Conservation (phyloP, 2,113 vertebrate species). For the Boleophthalmus pectinirostris region DNA sequence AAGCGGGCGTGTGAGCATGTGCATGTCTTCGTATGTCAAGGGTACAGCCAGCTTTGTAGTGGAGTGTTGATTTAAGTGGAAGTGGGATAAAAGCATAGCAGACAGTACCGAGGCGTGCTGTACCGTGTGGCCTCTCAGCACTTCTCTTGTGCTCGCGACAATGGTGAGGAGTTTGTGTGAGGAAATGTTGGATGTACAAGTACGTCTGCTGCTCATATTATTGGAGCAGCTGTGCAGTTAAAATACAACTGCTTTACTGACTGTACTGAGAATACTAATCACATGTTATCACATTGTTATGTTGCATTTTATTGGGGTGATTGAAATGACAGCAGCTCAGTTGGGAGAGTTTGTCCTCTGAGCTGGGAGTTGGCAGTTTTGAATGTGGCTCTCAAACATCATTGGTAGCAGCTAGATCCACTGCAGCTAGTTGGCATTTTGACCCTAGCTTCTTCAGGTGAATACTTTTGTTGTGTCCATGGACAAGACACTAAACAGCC, state of each 20-base stretch:
- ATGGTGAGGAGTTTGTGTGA: slow-evolving; percentile 23
- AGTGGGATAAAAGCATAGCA: slow-evolving; percentile 72
- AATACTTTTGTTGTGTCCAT: too few species aligned
- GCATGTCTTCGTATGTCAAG: slow-evolving; percentile 29
- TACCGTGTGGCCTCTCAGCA: slow-evolving; percentile 58
- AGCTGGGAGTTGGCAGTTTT: too few species aligned
- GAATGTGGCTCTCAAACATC: too few species aligned
- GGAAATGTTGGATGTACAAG: slow-evolving; percentile 26
- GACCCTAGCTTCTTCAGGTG: too few species aligned
- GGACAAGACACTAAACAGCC: too few species aligned
- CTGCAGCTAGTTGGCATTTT: too few species aligned
- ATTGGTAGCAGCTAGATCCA: too few species aligned
- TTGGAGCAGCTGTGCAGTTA: slow-evolving; percentile 50
- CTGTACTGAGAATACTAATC: background rate
- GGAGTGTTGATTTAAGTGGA: slow-evolving; percentile 71
- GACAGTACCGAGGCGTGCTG: slow-evolving; percentile 68
- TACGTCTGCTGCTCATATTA: slow-evolving; percentile 45
- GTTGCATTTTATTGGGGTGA: too few species aligned
- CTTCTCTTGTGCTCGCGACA: slow-evolving; percentile 22
- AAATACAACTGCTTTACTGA: slow-evolving; percentile 15
- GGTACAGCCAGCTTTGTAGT: slow-evolving; percentile 61
- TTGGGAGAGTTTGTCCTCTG: too few species aligned
- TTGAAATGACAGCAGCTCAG: too few species aligned
- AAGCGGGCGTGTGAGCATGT: slow-evolving; percentile 23
- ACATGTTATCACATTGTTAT: too few species aligned